These are phyloP conservation scores for Gavialis gangeticus DNA, from an alignment of 2,113 vertebrate species.

Conservation along the genomic window DNA sequence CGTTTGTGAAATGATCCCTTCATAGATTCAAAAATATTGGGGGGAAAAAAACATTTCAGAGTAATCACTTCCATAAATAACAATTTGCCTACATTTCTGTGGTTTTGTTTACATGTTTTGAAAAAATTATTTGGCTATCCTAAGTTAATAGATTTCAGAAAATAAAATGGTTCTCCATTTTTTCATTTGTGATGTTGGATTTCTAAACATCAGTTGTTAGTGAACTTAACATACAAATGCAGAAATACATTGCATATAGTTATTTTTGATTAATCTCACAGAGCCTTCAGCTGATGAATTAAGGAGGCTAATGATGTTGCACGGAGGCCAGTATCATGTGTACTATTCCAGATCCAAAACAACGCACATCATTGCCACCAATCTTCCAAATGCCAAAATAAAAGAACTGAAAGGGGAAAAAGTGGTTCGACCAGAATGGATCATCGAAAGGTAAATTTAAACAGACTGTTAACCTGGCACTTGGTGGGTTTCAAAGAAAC, in stretches of 20 bases:
- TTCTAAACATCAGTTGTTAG: background rate
- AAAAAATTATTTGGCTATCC: background rate
- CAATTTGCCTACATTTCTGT: background rate
- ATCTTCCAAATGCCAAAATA: conserved; percentile 96
- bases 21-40: background rate
- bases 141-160: background rate
- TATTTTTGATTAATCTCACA: conserved; percentile 71
- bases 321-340: conserved; percentile 94
- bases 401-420: conserved; percentile 93
- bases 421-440: conserved; percentile 95
- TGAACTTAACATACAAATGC: background rate
- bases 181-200: background rate
- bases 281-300: conserved; percentile 95
- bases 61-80: background rate
- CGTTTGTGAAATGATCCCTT: background rate
- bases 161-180: background rate
- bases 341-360: conserved; percentile 97
- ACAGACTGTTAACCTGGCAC: background rate
- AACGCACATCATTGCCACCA: conserved; percentile 96
- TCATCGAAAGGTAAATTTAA: conserved; percentile 90
- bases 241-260: background rate
- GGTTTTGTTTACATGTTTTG: background rate
- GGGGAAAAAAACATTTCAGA: background rate
- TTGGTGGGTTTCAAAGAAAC: background rate
- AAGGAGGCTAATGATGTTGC: conserved; percentile 94